Conservation (phyloP, 2,888 invertebrate species). For the Polydrusus tereticollis region DNA sequence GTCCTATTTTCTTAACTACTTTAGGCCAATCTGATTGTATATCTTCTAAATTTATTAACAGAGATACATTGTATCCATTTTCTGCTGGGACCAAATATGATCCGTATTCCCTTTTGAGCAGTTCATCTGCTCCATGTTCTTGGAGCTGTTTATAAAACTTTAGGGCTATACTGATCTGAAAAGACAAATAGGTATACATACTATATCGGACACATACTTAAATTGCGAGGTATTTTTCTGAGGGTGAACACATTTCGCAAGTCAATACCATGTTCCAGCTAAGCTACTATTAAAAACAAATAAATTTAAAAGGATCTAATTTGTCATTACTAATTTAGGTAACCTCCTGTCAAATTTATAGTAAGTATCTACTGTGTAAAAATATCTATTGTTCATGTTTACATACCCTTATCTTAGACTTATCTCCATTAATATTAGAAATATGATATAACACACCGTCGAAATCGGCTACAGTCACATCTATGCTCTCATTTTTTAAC, state of each 20-base stretch:
- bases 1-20: constrained; percentile 91
- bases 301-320: neutral
- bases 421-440: constrained; percentile 96
- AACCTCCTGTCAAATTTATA: neutral
- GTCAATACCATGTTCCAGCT: too few relatives aligned
- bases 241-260: too few relatives aligned
- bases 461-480: constrained; percentile 96
- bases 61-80: constrained; percentile 94
- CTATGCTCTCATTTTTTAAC: constrained; percentile 94
- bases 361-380: neutral
- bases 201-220: too few relatives aligned
- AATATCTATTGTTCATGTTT: constrained; percentile 25
- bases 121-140: constrained; percentile 97
- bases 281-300: neutral
- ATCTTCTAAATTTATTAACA: constrained; percentile 89
- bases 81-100: constrained; percentile 86
- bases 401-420: constrained; percentile 96
- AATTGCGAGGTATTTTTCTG: too few relatives aligned
- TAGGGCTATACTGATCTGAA: constrained; percentile 95
- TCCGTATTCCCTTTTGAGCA: constrained; percentile 94
- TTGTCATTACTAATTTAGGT: too few relatives aligned
- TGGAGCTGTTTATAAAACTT: constrained; percentile 99
- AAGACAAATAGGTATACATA: neutral
- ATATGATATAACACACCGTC: constrained; percentile 99
- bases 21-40: constrained; percentile 92